Evolutionary conservation across 2,888 invertebrate species (phyloP), one percentile per base, ranked within the genome.

Genomic region (Entomobrya multifasciata): DNA sequence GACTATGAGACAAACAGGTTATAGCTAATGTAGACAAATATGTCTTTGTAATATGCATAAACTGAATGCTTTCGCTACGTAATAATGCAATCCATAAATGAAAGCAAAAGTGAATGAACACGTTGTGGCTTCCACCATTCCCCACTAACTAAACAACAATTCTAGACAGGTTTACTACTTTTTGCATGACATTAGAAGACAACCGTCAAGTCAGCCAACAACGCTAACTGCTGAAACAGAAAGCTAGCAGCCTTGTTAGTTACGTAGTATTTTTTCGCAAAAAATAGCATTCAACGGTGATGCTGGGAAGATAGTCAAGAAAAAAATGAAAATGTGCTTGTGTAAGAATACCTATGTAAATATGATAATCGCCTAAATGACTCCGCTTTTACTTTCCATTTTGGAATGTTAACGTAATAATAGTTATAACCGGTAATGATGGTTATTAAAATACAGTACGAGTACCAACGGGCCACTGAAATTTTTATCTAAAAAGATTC

Each of bases 301-400:
- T 65, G 20, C 5, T 3, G 13, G 57, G 17, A n/a, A 4, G n/a
- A n/a, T 49, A 15, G n/a, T 49, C 10, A 57, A 65, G 20, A 41
- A 41, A 20, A 4, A 65, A 65, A 65, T 65, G 65, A 65, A 65
- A 65, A 65, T 65, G 65, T 41, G 36, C 41, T 65, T 65, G 65
- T 17, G 41, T 62, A 62, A 30, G 41, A n/a, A 36, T 36, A 57
- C 76, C 57, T 76, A 76, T 78, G 77, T 27, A 78, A 78, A 78
- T 76, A 78, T 77, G 76, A 41, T 77, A 77, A 57, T 77, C 76
- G 30, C 57, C 57, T 55, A 74, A 77, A 77, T 77, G 76, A 77
- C 76, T 78, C 62, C 77, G 47, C 77, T 78, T 78, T 78, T 78
- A 78, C 77, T 78, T 76, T 78, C 62, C 77, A 78, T 76, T 57